These are phyloP conservation scores for Lichenostomus cassidix DNA, from an alignment of 2,113 vertebrate species.

Conservation along the genomic window DNA sequence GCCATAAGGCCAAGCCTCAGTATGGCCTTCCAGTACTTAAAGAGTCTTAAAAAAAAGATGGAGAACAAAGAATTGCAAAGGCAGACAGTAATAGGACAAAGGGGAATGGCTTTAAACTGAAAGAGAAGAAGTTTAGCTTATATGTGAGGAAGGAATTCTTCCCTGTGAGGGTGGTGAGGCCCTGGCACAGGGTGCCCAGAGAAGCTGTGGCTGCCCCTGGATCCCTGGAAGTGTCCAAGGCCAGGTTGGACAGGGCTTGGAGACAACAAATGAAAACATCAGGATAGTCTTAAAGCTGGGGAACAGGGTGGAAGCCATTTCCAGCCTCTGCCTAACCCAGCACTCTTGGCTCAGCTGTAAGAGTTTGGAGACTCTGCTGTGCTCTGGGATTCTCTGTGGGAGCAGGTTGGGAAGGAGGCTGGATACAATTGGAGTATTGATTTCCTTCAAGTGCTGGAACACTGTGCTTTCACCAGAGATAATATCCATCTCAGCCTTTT, in stretches of 20 bases:
- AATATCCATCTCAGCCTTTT: background rate
- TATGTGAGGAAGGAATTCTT: background rate
- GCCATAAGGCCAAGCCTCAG: background rate
- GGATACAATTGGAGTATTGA: background rate
- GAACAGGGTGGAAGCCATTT: background rate
- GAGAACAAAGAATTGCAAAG: background rate
- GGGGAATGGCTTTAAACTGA: background rate
- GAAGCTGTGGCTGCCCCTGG: background rate
- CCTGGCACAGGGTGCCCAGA: background rate
- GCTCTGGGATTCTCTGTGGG: background rate
- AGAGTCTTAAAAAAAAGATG: background rate
- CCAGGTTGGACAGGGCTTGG: accelerated
- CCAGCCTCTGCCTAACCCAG: background rate
- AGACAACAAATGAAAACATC: background rate
- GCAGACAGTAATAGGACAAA: background rate
- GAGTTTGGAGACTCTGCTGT: background rate
- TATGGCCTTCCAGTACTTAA: background rate
- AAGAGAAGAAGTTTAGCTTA: background rate
- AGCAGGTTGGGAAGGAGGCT: background rate
- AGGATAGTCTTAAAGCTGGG: background rate
- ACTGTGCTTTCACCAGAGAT: background rate
- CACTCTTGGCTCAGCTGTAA: background rate
- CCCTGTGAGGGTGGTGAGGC: accelerated
- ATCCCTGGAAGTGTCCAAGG: background rate
- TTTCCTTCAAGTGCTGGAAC: conserved; percentile 17